phyloP scores from a whole-genome alignment of 2,113 vertebrate genomes.

The Clarias magur region DNA sequence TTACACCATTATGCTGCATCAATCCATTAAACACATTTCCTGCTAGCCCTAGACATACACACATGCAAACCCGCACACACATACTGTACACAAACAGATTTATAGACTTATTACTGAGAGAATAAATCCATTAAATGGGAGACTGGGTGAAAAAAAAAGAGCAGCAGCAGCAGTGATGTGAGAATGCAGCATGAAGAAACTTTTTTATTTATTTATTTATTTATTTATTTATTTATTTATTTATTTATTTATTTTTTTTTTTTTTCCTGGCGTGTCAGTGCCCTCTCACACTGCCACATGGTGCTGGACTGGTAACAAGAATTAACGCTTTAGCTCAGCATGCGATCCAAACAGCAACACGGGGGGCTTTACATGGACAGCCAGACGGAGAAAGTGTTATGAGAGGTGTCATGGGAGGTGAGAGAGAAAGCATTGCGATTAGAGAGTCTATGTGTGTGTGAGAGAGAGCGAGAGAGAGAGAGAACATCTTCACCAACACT shows the following conservation, averaged over 20 bases:
- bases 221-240: too few species aligned
- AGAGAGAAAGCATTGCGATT: background rate
- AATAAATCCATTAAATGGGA: background rate
- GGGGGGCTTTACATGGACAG: background rate
- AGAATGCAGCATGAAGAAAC: slow-evolving; percentile 23
- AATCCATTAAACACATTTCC: slow-evolving; percentile 4
- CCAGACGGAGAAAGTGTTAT: background rate
- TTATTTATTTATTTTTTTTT: background rate
- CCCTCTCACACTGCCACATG: slow-evolving; percentile 17
- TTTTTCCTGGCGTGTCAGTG: background rate
- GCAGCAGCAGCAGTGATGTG: background rate
- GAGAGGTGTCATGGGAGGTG: slow-evolving; percentile 1
- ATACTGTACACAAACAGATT: background rate
- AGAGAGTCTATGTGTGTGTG: background rate
- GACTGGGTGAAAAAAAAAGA: background rate
- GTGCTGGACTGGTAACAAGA: slow-evolving; percentile 1
- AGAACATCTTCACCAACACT: background rate
- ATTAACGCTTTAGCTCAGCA: slow-evolving; percentile 7
- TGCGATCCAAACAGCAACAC: background rate
- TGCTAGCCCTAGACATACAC: background rate
- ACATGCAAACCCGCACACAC: background rate
- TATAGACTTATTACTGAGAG: background rate
- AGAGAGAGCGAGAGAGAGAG: too few species aligned
- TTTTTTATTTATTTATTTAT: too few species aligned
- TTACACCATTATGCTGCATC: background rate